These are phyloP conservation scores for Lepas anatifera DNA, from an alignment of 2,888 invertebrate species.

Conservation along the genomic window DNA sequence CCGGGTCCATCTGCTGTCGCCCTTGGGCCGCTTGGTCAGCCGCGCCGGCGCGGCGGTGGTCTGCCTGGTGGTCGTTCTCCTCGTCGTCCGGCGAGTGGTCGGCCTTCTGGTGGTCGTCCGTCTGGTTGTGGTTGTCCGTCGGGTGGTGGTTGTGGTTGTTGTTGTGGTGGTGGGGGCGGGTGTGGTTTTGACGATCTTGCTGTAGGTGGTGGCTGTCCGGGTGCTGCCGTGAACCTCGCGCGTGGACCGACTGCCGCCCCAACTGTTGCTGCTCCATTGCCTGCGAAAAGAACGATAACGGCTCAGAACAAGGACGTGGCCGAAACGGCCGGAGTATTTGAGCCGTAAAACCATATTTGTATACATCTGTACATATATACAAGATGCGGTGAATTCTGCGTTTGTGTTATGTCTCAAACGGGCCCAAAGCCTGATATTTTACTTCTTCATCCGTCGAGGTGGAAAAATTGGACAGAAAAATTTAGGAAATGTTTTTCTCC, in stretches of 20 bases:
- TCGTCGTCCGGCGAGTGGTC: slow-evolving; percentile 16
- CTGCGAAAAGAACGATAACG: not conserved
- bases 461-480: no score
- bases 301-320: no score
- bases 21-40: slow-evolving; percentile 15
- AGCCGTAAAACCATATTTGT: no score
- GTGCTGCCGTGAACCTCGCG: slow-evolving; percentile 13
- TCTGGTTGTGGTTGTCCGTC: slow-evolving; percentile 16
- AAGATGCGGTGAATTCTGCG: no score
- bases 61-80: not conserved
- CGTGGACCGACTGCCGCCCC: slow-evolving; percentile 17
- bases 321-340: no score
- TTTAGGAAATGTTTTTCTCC: no score
- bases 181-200: slow-evolving; percentile 11
- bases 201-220: slow-evolving; percentile 19
- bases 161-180: slow-evolving; percentile 18
- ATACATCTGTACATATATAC: no score
- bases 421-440: no score
- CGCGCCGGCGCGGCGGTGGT: not conserved
- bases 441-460: no score
- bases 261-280: slow-evolving; percentile 19
- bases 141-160: slow-evolving; percentile 20
- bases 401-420: no score
- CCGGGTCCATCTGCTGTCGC: slow-evolving; percentile 8
- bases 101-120: slow-evolving; percentile 14